These are phyloP conservation scores for Drosophila willistoni DNA, from an alignment of 1,140 invertebrate genomes.

Conservation along the genomic window DNA sequence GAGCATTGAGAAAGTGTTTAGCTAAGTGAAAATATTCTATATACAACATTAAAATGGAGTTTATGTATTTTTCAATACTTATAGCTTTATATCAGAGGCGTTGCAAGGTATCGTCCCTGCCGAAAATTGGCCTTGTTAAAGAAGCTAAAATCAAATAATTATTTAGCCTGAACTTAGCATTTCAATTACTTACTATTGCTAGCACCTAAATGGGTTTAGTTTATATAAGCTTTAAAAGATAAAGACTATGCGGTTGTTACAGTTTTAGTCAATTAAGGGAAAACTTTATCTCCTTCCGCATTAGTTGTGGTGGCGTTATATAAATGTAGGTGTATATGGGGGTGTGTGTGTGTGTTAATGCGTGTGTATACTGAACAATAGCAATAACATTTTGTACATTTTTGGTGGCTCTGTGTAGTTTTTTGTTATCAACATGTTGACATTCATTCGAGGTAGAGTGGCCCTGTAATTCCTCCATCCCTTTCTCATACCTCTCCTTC, in stretches of 20 bases:
- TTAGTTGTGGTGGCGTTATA: not conserved
- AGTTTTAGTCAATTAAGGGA: not conserved
- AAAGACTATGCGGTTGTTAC: not conserved
- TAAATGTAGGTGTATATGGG: not conserved
- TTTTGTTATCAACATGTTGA: slow-evolving; percentile 79
- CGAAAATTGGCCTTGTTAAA: too few relatives aligned
- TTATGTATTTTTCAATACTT: too few relatives aligned
- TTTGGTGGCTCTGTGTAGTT: slow-evolving; percentile 30
- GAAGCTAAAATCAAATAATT: too few relatives aligned
- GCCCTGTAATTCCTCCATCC: not conserved
- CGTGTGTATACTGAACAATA: not conserved
- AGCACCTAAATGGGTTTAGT: not conserved
- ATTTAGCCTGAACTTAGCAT: not conserved
- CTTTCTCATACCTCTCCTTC: not conserved
- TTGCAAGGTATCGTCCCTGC: too few relatives aligned
- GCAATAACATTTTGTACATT: slow-evolving; percentile 47
- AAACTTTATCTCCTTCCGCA: slow-evolving; percentile 20
- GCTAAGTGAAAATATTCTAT: not conserved
- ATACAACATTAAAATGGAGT: too few relatives aligned
- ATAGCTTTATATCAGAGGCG: too few relatives aligned
- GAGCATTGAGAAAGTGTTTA: not conserved
- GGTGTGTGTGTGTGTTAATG: slow-evolving; percentile 1
- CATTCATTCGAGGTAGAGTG: slow-evolving; percentile 53
- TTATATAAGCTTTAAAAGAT: not conserved
- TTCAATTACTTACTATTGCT: not conserved